These are phyloP conservation scores for Donacobius atricapilla DNA, from an alignment of 2,113 vertebrate genomes.

Conservation along the genomic window DNA sequence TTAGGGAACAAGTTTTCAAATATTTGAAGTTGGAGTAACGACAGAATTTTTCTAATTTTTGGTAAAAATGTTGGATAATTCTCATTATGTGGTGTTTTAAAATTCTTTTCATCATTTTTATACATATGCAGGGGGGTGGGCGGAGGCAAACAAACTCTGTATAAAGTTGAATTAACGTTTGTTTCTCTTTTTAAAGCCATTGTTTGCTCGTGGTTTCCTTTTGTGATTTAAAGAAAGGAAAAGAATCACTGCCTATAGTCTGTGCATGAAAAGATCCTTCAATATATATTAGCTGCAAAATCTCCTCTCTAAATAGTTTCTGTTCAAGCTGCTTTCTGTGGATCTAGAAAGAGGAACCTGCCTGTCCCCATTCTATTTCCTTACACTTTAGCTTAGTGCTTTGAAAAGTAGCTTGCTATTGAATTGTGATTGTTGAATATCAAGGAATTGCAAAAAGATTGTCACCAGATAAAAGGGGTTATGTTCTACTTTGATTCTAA, in stretches of 20 bases:
- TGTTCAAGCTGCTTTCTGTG: not conserved
- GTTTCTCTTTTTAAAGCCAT: constrained; percentile 41
- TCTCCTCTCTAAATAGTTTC: constrained; percentile 9
- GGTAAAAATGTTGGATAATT: not conserved
- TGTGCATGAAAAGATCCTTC: constrained; percentile 27
- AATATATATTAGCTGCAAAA: not conserved
- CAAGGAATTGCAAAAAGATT: not conserved
- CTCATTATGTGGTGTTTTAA: not conserved
- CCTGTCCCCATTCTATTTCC: not conserved
- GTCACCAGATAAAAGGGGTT: not conserved
- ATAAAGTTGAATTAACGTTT: constrained; percentile 35
- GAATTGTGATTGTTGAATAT: not conserved
- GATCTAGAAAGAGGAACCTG: not conserved
- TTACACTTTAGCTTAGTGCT: not conserved
- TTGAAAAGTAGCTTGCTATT: not conserved
- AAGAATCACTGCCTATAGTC: not conserved
- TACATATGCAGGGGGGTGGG: not conserved
- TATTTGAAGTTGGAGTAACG: not conserved
- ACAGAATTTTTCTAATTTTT: not conserved
- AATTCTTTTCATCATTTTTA: not conserved
- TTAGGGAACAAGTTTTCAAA: not conserved
- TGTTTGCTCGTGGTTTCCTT: constrained; percentile 32
- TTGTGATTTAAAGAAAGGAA: constrained; percentile 43
- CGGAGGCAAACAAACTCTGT: not conserved
- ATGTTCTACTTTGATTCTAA: not conserved